These are phyloP conservation scores for Scaptomyza caliginosa DNA, from an alignment of 2,888 invertebrate genomes.

Conservation along the genomic window DNA sequence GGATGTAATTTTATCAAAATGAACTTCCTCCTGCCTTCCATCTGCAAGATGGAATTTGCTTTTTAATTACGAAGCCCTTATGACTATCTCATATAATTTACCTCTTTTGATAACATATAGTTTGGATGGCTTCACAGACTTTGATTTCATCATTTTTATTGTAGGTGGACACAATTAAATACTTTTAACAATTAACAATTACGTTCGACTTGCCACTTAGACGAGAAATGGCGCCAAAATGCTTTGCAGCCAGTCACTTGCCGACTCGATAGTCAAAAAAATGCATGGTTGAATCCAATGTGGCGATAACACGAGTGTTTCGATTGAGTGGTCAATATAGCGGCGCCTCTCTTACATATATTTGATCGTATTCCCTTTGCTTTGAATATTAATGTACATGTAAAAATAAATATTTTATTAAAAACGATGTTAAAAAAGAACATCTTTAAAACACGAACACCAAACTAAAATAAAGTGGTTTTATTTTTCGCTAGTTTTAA, in stretches of 20 bases:
- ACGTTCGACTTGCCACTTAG: not conserved
- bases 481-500: not conserved
- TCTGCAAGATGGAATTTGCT: slow-evolving; percentile 85
- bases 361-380: too few species aligned
- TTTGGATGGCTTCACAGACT: slow-evolving; percentile 38
- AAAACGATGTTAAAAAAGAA: not conserved
- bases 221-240: slow-evolving; percentile 43
- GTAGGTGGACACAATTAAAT: not conserved
- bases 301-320: not conserved
- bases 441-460: not conserved
- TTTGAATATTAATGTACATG: not conserved
- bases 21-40: slow-evolving; percentile 95
- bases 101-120: slow-evolving; percentile 85
- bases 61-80: not conserved
- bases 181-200: not conserved
- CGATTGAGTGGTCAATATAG: slow-evolving; percentile 21
- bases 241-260: not conserved
- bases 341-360: not conserved
- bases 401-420: not conserved
- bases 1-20: slow-evolving; percentile 99
- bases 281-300: slow-evolving; percentile 4
- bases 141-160: slow-evolving; percentile 41
- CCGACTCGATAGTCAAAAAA: slow-evolving; percentile 15
- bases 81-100: slow-evolving; percentile 55
- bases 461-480: not conserved